A percentile compares a stretch with the other conserved stretches of the same genome.
Evolutionary conservation across 2,113 vertebrate species (phyloP).

Genomic region (Thalassarche chlororhynchos): DNA sequence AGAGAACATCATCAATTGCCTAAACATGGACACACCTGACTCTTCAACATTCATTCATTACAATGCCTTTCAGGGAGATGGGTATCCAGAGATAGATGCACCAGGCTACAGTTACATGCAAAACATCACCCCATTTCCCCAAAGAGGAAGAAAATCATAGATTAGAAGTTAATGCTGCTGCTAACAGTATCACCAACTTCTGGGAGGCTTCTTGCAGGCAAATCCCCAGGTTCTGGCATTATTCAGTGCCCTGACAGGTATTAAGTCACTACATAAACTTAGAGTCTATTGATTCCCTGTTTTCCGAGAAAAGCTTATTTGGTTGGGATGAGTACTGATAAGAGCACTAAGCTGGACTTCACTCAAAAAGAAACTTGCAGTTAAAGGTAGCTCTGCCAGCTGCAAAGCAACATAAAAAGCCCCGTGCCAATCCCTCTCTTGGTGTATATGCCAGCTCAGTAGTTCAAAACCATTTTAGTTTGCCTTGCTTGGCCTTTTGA

Average conservation of each 20-base stretch:
- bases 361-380: neutral
- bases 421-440: neutral
- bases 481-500: neutral
- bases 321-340: neutral
- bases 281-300: neutral
- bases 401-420: neutral
- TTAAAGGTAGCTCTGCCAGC: neutral
- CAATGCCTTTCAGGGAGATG: neutral
- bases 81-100: fast-evolving
- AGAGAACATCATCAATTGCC: neutral
- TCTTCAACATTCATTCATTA: neutral
- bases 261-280: neutral
- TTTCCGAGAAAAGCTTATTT: neutral
- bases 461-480: neutral
- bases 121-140: fast-evolving
- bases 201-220: neutral
- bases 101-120: neutral
- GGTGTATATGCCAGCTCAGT: neutral
- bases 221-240: neutral
- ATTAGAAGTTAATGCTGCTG: neutral
- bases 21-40: neutral
- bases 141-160: neutral
- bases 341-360: neutral
- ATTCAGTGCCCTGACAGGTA: neutral
- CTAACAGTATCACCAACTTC: neutral